These are phyloP conservation scores for Myanophis thanlyinensis DNA, from an alignment of 2,113 vertebrate species.

Conservation along the genomic window DNA sequence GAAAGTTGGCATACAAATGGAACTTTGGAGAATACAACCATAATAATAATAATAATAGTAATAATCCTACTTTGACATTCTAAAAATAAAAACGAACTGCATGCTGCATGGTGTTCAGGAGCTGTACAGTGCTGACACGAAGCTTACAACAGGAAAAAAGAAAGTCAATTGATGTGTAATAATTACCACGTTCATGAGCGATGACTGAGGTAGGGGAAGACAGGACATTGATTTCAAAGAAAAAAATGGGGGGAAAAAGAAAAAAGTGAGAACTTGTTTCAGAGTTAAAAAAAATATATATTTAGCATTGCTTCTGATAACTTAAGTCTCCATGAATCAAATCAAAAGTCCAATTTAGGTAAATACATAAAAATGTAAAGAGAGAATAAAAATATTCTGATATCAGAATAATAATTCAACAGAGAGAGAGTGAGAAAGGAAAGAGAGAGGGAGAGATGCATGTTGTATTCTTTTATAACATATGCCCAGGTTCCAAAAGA, in stretches of 20 bases:
- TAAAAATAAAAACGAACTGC: conserved; percentile 28
- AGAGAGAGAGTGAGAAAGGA: background rate
- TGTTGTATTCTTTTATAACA: conserved; percentile 1
- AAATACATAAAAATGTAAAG: conserved; percentile 30
- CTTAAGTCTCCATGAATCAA: conserved; percentile 25
- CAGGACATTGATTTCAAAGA: conserved; percentile 80
- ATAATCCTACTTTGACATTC: conserved; percentile 28
- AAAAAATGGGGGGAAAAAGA: conserved; percentile 71
- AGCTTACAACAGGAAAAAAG: conserved; percentile 75
- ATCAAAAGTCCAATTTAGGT: conserved; percentile 27
- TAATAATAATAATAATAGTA: conserved; percentile 37
- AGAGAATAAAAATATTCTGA: conserved; percentile 30
- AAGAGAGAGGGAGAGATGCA: background rate
- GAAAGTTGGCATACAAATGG: conserved; percentile 40
- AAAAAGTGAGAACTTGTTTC: conserved; percentile 70
- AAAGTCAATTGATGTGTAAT: conserved; percentile 72
- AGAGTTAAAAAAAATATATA: conserved; percentile 75
- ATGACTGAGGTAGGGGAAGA: conserved; percentile 87
- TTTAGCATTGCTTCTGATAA: conserved; percentile 52
- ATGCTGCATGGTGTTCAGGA: conserved; percentile 65
- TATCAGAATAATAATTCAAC: conserved; percentile 5
- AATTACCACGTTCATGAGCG: conserved; percentile 96
- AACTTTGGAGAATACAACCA: conserved; percentile 47
- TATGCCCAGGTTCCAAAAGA: background rate
- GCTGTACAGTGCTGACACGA: conserved; percentile 83